A percentile compares a stretch with the other conserved stretches of the same genome.
Evolutionary conservation across 2,113 vertebrate species (phyloP).

Genomic region (Herpailurus yagouaroundi): DNA sequence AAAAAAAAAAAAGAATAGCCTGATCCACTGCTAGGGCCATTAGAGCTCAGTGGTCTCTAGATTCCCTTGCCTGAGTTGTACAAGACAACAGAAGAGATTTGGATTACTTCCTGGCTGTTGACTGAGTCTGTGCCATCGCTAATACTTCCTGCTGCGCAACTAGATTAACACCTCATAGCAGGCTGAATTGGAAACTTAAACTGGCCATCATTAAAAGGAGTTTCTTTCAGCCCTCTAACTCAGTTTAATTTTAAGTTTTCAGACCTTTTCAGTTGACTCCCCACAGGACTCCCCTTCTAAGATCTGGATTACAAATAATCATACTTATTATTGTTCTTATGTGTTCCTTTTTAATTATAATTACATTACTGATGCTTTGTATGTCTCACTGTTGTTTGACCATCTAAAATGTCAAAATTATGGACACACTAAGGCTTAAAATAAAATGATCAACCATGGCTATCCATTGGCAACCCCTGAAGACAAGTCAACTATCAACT

Average conservation of each 20-base stretch:
- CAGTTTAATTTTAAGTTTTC: not conserved
- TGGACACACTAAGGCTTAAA: not conserved
- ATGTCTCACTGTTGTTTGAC: not conserved
- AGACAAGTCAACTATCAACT: not conserved
- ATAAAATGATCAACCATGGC: not conserved
- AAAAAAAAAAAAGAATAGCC: not conserved
- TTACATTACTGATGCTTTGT: not conserved
- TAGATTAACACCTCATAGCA: not conserved
- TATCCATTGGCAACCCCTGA: not conserved
- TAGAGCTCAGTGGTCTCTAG: not conserved
- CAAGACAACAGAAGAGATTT: not conserved
- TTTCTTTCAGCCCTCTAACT: not conserved
- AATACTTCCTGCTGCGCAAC: not conserved
- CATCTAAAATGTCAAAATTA: not conserved
- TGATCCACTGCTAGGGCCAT: not conserved
- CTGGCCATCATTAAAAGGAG: not conserved
- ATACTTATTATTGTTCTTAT: not conserved
- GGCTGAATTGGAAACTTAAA: not conserved
- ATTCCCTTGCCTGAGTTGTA: not conserved
- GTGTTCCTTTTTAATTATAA: not conserved
- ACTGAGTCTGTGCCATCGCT: not conserved
- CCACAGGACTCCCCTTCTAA: not conserved
- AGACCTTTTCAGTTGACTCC: not conserved
- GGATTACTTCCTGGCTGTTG: not conserved
- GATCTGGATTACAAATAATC: not conserved